Evolutionary conservation across 2,888 invertebrate genomes (phyloP).

Genomic region (Folsomia candida): DNA sequence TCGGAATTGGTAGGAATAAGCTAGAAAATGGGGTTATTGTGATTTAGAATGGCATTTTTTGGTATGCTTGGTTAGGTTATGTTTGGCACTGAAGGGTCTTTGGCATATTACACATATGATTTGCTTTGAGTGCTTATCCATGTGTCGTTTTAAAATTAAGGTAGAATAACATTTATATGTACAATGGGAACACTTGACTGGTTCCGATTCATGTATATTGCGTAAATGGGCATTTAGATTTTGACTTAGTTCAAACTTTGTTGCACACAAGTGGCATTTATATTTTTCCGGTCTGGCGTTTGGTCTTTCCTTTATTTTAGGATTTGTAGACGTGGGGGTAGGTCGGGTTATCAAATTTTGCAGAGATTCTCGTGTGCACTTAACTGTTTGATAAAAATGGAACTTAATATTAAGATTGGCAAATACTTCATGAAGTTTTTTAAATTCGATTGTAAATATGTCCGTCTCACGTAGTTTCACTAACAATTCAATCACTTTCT

Average conservation of each 20-base stretch:
- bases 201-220: not conserved
- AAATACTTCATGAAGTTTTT: not conserved
- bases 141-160: not conserved
- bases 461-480: not conserved
- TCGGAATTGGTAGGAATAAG: constrained; percentile 78
- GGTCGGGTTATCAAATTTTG: not conserved
- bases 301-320: not conserved
- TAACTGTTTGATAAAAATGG: not conserved
- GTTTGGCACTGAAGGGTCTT: no score
- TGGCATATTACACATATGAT: no score
- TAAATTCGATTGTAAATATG: not conserved
- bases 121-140: not conserved
- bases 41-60: no score
- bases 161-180: not conserved
- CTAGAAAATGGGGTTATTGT: no score
- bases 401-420: not conserved
- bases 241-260: not conserved
- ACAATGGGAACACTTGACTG: not conserved
- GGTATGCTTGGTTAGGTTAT: no score
- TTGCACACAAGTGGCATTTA: not conserved
- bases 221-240: not conserved
- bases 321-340: not conserved
- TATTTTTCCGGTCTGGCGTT: not conserved
- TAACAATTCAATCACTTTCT: not conserved
- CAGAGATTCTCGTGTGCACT: not conserved